Percentiles rank a stretch among this genome's conserved stretches.
phyloP scores from a whole-genome alignment of 2,113 vertebrate genomes.

The Myiozetetes cayanensis region DNA sequence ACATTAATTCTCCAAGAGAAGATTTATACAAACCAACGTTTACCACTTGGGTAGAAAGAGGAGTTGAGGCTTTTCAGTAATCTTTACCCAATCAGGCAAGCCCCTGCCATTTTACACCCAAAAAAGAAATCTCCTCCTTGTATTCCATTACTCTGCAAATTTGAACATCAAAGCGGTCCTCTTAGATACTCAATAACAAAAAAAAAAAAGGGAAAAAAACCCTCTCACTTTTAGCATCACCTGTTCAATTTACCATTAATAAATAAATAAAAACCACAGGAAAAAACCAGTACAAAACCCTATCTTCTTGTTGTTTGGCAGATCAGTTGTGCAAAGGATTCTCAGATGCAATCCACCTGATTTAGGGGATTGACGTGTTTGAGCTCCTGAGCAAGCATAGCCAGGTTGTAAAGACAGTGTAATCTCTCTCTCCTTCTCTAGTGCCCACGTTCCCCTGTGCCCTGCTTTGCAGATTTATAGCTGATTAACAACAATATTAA shows the following conservation, averaged over 20 bases:
- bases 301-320: not conserved
- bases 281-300: accelerated
- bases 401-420: accelerated
- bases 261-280: not conserved
- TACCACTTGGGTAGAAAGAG: not conserved
- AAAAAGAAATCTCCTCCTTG: not conserved
- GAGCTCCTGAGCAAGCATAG: not conserved
- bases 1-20: not conserved
- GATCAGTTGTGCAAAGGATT: not conserved
- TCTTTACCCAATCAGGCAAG: not conserved
- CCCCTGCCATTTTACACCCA: not conserved
- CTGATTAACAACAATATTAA: not conserved
- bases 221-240: not conserved
- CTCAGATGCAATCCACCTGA: not conserved
- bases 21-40: not conserved
- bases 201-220: not conserved
- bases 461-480: not conserved
- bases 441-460: no score
- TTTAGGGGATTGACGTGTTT: not conserved
- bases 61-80: not conserved
- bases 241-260: not conserved
- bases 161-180: not conserved
- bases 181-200: not conserved
- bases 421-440: not conserved
- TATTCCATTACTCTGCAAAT: not conserved